A percentile compares a stretch with the other conserved stretches of the same genome.
Evolutionary conservation across 2,797 vertebrate species (phyloP).

Genomic region (Simalia tracyae): DNA sequence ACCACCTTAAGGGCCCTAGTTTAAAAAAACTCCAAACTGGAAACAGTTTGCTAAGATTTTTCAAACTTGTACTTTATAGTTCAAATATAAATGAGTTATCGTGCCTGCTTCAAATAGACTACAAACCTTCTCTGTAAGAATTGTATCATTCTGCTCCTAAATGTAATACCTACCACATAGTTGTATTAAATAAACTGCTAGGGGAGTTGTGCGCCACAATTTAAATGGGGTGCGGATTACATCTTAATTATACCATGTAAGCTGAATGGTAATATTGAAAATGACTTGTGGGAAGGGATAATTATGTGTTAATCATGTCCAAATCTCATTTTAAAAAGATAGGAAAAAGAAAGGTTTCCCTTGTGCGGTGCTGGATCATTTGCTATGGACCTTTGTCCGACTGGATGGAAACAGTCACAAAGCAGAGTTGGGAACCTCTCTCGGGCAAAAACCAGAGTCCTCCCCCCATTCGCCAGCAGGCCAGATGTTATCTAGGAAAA

Average conservation of each 20-base stretch:
- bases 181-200: not conserved
- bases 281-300: not conserved
- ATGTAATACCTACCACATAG: not conserved
- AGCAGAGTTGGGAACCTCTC: not conserved
- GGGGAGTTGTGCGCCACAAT: not conserved
- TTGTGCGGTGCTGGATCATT: not conserved
- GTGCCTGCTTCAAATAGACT: not conserved
- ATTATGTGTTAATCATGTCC: not conserved
- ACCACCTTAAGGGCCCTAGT: not conserved
- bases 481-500: not conserved
- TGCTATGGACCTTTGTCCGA: not conserved
- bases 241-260: not conserved
- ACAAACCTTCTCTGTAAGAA: not conserved
- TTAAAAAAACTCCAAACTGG: not conserved
- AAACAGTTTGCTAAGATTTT: conserved; percentile 2
- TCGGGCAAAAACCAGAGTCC: not conserved
- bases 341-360: not conserved
- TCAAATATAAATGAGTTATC: not conserved
- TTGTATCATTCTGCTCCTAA: not conserved
- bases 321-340: not conserved
- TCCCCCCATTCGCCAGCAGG: not conserved
- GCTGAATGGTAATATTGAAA: not conserved
- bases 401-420: not conserved
- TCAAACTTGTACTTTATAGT: accelerated
- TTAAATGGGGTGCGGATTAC: not conserved